phyloP scores from a whole-genome alignment of 2,113 vertebrate species.

The Boleophthalmus pectinirostris region DNA sequence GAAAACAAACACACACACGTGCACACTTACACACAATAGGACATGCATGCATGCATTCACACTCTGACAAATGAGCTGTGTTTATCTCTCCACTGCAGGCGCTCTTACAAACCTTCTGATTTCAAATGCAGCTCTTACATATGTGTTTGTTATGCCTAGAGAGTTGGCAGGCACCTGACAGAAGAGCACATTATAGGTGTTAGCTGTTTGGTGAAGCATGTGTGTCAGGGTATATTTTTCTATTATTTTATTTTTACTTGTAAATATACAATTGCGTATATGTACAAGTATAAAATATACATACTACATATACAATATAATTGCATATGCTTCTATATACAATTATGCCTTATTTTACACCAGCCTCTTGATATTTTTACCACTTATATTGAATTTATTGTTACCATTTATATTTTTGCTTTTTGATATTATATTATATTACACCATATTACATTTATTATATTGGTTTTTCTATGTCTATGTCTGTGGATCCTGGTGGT shows the following conservation, averaged over 20 bases:
- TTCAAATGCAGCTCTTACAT: slow-evolving; percentile 48
- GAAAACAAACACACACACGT: slow-evolving; percentile 4
- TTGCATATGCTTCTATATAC: too few relatives aligned
- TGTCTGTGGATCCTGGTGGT: background rate
- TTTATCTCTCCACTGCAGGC: slow-evolving; percentile 61
- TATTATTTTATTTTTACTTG: too few relatives aligned
- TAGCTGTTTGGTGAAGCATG: slow-evolving; percentile 18
- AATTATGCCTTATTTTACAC: too few relatives aligned
- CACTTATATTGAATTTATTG: too few relatives aligned
- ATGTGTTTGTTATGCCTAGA: slow-evolving; percentile 32
- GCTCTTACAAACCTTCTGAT: slow-evolving; percentile 42
- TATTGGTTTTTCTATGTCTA: too few relatives aligned
- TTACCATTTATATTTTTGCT: too few relatives aligned
- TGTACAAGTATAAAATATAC: too few relatives aligned
- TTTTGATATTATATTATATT: too few relatives aligned
- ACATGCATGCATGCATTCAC: slow-evolving; percentile 11
- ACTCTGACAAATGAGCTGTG: slow-evolving; percentile 35
- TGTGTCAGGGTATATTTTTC: background rate
- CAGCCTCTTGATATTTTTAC: too few relatives aligned
- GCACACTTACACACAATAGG: background rate
- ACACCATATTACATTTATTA: too few relatives aligned
- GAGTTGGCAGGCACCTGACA: slow-evolving; percentile 35
- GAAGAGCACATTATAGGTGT: slow-evolving; percentile 14
- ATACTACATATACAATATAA: too few relatives aligned
- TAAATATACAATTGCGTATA: too few relatives aligned